Base-by-base conservation (phyloP, 2,888 invertebrate genomes). In the Homarus gammarus region DNA sequence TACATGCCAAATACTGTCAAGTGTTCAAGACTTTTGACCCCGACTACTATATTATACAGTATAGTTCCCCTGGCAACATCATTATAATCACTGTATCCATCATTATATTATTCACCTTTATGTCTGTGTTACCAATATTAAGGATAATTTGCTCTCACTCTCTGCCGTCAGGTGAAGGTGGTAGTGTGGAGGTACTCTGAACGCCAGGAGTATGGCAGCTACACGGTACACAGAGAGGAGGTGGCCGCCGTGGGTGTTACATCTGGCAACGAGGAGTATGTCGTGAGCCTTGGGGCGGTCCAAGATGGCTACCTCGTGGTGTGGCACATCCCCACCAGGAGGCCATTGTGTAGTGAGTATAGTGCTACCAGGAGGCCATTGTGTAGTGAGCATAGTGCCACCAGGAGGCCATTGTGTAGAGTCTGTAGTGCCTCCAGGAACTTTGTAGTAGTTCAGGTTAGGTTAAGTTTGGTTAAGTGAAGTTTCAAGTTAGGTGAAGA, bases 241-340 rank as follows among this genome's bases (percentile, higher is more conserved):
- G 96, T 98, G 0, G 97, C 98, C 94, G 96, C 97, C 0, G 94
- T 98, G n/a, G 95, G 96, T 10, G 98, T 99, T 93, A 96, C 97
- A 0, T 95, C 96, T 3, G 90, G 85, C 33, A n/a, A 38, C 36
- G 97, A 97, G 93, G 95, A 95, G 83, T 98, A 96, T 94, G 95
- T 98, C 92, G 95, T 97, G 56, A 97, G 97, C 0, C 95, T 98
- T 64, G 98, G 98, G 0, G 98, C 98, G 0, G 95, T 96, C 90
- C 98, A 98, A 94, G 98, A 98, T 94, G 97, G 97, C 56, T 96
- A 96, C 92, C 95, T 98, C 61, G 96, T 98, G 72, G 96, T 98
- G 0, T 98, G 97, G 96, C 96, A 98, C 93, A 95, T 98, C 92
- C 94, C 94, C 61, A 95, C 95, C 0, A 94, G 94, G 88, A 94